Conservation (phyloP, 2,888 invertebrate genomes). For the Artemia sinica region DNA sequence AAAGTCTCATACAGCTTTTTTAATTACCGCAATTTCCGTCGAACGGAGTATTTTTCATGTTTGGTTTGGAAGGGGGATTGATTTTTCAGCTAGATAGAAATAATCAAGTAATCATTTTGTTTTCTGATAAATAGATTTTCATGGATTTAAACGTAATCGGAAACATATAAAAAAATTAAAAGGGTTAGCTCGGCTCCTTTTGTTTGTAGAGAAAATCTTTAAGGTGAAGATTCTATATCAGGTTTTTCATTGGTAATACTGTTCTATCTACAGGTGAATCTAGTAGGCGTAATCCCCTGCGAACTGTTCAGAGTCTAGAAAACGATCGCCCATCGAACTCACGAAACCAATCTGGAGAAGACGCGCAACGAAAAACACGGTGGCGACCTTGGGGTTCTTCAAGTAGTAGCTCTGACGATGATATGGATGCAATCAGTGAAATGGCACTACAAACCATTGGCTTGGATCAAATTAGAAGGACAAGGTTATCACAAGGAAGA, state of each 20-base stretch:
- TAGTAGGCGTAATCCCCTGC: constrained; percentile 4
- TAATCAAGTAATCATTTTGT: too few species aligned
- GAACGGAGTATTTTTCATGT: too few species aligned
- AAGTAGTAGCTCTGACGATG: constrained; percentile 10
- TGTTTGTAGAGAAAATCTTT: too few species aligned
- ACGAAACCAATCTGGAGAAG: not conserved
- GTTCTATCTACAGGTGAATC: not conserved
- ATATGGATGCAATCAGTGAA: constrained; percentile 5
- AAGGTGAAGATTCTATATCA: too few species aligned
- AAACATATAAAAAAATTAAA: too few species aligned
- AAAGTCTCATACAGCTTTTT: too few species aligned
- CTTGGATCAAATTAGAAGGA: constrained; percentile 2
- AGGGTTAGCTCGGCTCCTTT: too few species aligned
- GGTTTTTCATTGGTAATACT: not conserved
- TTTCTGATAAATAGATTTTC: too few species aligned
- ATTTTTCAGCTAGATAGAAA: too few species aligned
- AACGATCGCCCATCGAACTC: not conserved
- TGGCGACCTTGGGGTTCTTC: constrained; percentile 9
- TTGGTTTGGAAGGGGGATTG: too few species aligned
- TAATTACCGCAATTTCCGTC: too few species aligned
- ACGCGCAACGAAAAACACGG: not conserved
- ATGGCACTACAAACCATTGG: constrained; percentile 6
- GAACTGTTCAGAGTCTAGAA: not conserved
- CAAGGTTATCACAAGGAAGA: constrained; percentile 2
- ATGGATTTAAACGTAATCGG: too few species aligned